Evolutionary conservation across 2,888 invertebrate genomes (phyloP).

Genomic region (Polydrusus tereticollis): DNA sequence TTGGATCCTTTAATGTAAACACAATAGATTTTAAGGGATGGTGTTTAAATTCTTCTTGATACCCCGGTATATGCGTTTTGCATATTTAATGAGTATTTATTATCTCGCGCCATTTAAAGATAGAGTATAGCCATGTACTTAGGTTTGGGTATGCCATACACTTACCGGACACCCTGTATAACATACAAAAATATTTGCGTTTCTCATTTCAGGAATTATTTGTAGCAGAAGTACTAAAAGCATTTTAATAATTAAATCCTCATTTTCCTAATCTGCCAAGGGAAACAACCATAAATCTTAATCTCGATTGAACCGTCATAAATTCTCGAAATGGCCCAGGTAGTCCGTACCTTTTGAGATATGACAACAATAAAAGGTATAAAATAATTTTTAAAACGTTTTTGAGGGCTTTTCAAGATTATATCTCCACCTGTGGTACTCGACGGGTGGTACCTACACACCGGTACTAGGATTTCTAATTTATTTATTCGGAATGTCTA

Average conservation of each 20-base stretch:
- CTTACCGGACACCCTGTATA: too few species aligned
- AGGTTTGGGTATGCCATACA: too few species aligned
- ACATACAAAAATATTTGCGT: too few species aligned
- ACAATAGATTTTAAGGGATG: too few species aligned
- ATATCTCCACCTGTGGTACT: constrained; percentile 5
- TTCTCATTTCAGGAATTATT: too few species aligned
- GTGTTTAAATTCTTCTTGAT: too few species aligned
- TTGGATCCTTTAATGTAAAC: too few species aligned
- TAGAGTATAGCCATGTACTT: too few species aligned
- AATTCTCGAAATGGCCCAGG: constrained; percentile 24
- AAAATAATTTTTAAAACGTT: constrained; percentile 8
- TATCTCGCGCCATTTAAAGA: too few species aligned
- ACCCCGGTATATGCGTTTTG: too few species aligned
- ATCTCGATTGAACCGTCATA: constrained; percentile 9
- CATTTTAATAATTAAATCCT: background rate
- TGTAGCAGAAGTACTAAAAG: background rate
- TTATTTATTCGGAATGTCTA: constrained; percentile 8
- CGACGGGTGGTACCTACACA: background rate
- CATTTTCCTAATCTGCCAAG: constrained; percentile 1
- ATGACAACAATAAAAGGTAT: constrained; percentile 11
- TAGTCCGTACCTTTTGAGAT: constrained; percentile 9
- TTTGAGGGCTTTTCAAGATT: background rate
- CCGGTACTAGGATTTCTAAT: constrained; percentile 1
- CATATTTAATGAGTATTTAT: too few species aligned
- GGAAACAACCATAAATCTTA: constrained; percentile 13